A percentile compares a stretch with the other conserved stretches of the same genome.
These are phyloP conservation scores for Tenthredo scrophulariae DNA, from an alignment of 2,888 invertebrate genomes.

Conservation along the genomic window DNA sequence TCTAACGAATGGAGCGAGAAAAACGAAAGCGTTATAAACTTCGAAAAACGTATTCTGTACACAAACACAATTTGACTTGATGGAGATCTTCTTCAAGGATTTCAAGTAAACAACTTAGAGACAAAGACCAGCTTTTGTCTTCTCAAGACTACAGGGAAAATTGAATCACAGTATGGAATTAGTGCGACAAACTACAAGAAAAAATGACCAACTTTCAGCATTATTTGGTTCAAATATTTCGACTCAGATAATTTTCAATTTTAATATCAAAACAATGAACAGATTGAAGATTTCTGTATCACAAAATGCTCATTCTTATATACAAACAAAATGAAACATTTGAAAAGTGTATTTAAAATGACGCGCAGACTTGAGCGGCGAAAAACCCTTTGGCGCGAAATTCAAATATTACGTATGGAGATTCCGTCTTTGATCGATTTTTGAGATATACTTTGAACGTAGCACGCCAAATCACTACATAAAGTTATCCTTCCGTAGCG, in stretches of 20 bases:
- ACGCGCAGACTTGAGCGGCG: background rate
- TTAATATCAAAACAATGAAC: background rate
- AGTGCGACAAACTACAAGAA: background rate
- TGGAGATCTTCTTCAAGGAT: constrained; percentile 22
- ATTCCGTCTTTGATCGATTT: background rate
- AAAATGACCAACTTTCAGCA: background rate
- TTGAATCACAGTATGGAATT: background rate
- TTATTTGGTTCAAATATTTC: background rate
- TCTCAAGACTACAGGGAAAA: background rate
- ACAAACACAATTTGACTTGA: constrained; percentile 27
- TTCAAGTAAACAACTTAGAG: constrained; percentile 22
- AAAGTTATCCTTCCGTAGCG: background rate
- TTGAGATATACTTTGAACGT: background rate
- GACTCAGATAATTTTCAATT: background rate
- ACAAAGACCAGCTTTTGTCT: constrained; percentile 16
- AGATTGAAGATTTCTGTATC: background rate
- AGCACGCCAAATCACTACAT: background rate
- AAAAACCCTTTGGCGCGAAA: constrained; percentile 17
- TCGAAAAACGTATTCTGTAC: constrained; percentile 3
- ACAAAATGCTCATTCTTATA: background rate
- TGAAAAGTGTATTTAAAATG: background rate
- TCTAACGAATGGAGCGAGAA: background rate
- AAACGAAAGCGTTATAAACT: constrained; percentile 25
- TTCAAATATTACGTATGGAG: constrained; percentile 6
- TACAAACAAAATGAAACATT: background rate